Evolutionary conservation across 2,888 invertebrate species (phyloP).

Genomic region (Augiades crinisus): DNA sequence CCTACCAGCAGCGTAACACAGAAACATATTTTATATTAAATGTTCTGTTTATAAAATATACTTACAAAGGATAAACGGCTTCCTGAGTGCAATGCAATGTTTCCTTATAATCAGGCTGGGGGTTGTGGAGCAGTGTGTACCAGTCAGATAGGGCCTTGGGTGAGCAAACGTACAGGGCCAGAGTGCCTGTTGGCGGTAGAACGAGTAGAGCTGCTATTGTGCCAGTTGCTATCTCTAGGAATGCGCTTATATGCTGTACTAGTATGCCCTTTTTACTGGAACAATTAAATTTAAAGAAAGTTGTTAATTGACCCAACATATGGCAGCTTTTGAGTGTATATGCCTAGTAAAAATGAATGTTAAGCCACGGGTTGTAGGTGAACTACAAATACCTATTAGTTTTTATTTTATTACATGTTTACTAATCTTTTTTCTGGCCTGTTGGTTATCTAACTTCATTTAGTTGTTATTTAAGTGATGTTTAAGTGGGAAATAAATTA

Average conservation of each 20-base stretch:
- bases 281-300: background rate
- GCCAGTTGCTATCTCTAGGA: slow-evolving; percentile 90
- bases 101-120: slow-evolving; percentile 93
- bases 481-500: too few relatives aligned
- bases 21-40: too few relatives aligned
- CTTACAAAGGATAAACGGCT: slow-evolving; percentile 98
- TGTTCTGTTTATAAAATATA: slow-evolving; percentile 38
- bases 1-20: too few relatives aligned
- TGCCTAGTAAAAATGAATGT: background rate
- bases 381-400: too few relatives aligned
- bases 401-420: too few relatives aligned
- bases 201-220: slow-evolving; percentile 89
- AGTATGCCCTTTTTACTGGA: slow-evolving; percentile 87
- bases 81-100: slow-evolving; percentile 97
- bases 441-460: too few relatives aligned
- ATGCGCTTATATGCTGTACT: slow-evolving; percentile 89
- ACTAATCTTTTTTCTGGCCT: too few relatives aligned
- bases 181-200: slow-evolving; percentile 90
- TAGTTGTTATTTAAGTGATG: too few relatives aligned
- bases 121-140: slow-evolving; percentile 98
- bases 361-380: too few relatives aligned
- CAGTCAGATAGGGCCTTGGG: slow-evolving; percentile 94
- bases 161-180: slow-evolving; percentile 89
- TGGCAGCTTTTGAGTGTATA: too few relatives aligned
- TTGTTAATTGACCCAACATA: too few relatives aligned